These are phyloP conservation scores for Oppia nitens DNA, from an alignment of 1,140 invertebrate species.

Conservation along the genomic window DNA sequence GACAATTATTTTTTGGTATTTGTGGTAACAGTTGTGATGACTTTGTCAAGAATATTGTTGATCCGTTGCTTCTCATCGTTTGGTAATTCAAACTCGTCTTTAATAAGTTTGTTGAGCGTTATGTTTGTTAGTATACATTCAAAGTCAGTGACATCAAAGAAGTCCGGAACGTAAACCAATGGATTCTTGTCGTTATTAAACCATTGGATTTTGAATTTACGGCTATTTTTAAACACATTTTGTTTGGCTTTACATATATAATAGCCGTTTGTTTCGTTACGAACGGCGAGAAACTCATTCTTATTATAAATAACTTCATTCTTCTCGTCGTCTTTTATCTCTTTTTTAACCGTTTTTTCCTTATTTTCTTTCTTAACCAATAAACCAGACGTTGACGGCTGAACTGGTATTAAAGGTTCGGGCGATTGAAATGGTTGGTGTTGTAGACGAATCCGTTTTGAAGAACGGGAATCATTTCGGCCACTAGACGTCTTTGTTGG, in stretches of 20 bases:
- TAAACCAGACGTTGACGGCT: too few relatives aligned
- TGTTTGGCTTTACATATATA: slow-evolving; percentile 77
- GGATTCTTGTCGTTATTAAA: slow-evolving; percentile 45
- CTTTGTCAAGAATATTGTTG: slow-evolving; percentile 62
- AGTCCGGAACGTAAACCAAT: slow-evolving; percentile 68
- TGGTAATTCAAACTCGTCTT: slow-evolving; percentile 48
- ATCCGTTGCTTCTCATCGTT: slow-evolving; percentile 53
- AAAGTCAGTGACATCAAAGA: slow-evolving; percentile 72
- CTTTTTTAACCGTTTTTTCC: too few relatives aligned
- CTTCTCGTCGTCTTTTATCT: too few relatives aligned
- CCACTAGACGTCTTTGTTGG: too few relatives aligned
- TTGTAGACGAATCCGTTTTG: slow-evolving; percentile 40
- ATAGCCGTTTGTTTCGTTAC: slow-evolving; percentile 60
- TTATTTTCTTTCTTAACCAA: slow-evolving; percentile 25
- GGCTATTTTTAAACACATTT: slow-evolving; percentile 66
- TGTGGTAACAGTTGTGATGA: too few relatives aligned
- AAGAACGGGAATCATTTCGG: slow-evolving; percentile 14
- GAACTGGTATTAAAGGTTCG: slow-evolving; percentile 44
- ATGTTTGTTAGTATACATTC: slow-evolving; percentile 74
- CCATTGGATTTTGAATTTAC: slow-evolving; percentile 73
- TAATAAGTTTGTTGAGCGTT: slow-evolving; percentile 51
- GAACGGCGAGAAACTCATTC: slow-evolving; percentile 61
- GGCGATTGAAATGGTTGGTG: slow-evolving; percentile 65
- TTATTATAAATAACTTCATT: slow-evolving; percentile 45
- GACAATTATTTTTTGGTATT: too few relatives aligned